A percentile compares a stretch with the other conserved stretches of the same genome.
Conservation (phyloP, 2,797 vertebrate species). For the Poecilia wingei region DNA sequence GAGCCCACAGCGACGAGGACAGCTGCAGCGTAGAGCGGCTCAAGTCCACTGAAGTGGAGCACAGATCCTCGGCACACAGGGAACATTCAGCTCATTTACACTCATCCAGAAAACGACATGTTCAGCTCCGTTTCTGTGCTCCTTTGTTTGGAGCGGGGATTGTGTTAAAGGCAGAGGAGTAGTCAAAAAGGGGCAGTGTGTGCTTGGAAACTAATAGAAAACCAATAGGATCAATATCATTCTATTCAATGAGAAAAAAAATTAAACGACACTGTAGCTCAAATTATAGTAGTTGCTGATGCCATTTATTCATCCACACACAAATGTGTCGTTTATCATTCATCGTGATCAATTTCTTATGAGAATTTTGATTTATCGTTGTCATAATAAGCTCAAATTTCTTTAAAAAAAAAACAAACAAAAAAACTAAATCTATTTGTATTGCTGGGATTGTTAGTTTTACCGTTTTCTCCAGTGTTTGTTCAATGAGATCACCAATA, state of each 20-base stretch:
- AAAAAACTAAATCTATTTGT: too few relatives aligned
- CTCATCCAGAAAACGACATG: slow-evolving; percentile 28
- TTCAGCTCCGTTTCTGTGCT: neutral
- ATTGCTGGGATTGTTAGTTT: too few relatives aligned
- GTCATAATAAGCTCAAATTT: too few relatives aligned
- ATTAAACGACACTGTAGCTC: neutral
- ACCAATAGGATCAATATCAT: neutral
- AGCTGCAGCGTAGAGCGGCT: slow-evolving; percentile 55
- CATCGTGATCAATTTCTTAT: too few relatives aligned
- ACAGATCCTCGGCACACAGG: slow-evolving; percentile 36
- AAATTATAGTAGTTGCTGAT: neutral
- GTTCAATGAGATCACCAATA: too few relatives aligned
- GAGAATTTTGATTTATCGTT: too few relatives aligned
- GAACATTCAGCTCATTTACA: slow-evolving; percentile 34
- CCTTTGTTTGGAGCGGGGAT: neutral
- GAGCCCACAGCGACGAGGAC: slow-evolving; percentile 38
- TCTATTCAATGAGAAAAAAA: neutral
- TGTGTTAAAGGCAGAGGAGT: neutral
- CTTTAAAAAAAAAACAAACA: too few relatives aligned
- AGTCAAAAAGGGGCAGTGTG: neutral
- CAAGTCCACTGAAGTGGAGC: slow-evolving; percentile 34
- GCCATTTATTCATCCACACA: too few relatives aligned
- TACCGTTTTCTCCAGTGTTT: too few relatives aligned
- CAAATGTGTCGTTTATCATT: too few relatives aligned
- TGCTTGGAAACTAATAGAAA: neutral